Conservation (phyloP, 2,888 invertebrate species). For the Agonopterix subpropinquella region DNA sequence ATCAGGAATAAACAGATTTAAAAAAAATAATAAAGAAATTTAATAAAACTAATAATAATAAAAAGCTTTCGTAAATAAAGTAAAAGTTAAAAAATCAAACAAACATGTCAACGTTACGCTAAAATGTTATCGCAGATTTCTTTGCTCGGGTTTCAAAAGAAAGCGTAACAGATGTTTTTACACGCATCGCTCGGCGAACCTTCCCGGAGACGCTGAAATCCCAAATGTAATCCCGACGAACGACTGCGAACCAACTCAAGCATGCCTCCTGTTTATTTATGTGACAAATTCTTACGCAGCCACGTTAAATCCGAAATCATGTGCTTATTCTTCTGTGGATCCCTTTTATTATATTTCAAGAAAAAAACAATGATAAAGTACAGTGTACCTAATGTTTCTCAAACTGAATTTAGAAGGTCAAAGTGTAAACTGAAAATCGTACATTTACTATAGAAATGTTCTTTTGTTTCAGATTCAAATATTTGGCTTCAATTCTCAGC, state of each 20-base stretch:
- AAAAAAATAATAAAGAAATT: no score
- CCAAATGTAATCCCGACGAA: conserved; percentile 66
- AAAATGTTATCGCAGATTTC: conserved; percentile 45
- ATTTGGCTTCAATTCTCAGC: conserved; percentile 98
- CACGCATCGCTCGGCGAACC: conserved; percentile 47
- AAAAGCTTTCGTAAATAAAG: no score
- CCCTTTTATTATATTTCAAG: conserved; percentile 13
- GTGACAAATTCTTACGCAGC: conserved; percentile 69
- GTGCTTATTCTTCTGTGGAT: conserved; percentile 41
- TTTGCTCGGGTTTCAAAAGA: conserved; percentile 45
- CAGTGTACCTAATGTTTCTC: no score
- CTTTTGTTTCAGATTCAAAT: conserved; percentile 92
- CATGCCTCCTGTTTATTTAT: conserved; percentile 69
- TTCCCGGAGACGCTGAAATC: conserved; percentile 51
- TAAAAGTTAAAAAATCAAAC: no score
- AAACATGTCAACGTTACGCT: conserved; percentile 7
- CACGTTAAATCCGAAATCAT: conserved; percentile 57
- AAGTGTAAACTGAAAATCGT: background rate
- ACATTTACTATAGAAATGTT: conserved; percentile 6
- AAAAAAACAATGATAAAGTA: no score
- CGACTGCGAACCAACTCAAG: conserved; percentile 61
- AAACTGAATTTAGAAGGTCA: no score
- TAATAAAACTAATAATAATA: no score
- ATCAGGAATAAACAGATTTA: no score
- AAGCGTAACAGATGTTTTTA: conserved; percentile 69